Conservation (phyloP, 1,140 invertebrate genomes). For the Pteromalus puparum region DNA sequence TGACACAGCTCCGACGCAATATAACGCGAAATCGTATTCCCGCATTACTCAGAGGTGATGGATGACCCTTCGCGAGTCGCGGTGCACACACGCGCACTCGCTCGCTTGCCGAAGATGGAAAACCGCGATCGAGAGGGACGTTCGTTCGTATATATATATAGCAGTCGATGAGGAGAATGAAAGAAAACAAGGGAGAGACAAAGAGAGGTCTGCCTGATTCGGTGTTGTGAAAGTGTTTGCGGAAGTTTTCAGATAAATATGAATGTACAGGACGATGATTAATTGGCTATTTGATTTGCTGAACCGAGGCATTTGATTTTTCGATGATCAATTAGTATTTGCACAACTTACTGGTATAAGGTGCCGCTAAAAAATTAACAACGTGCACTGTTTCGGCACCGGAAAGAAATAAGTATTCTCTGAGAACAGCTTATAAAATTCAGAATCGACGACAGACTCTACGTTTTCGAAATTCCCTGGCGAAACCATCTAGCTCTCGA, state of each 20-base stretch:
- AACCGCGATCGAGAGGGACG: slow-evolving; percentile 22
- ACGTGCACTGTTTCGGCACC: no score
- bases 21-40: slow-evolving; percentile 67
- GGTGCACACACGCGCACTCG: not conserved
- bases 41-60: slow-evolving; percentile 70
- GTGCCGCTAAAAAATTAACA: no score
- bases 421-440: no score
- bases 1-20: slow-evolving; percentile 22
- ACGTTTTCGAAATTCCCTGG: not conserved
- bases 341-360: no score
- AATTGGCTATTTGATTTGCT: no score
- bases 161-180: not conserved
- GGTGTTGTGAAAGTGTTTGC: slow-evolving; percentile 3
- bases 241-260: slow-evolving; percentile 25
- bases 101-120: slow-evolving; percentile 27
- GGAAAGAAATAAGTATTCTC: no score
- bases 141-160: not conserved
- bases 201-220: not conserved
- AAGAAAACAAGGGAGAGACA: not conserved
- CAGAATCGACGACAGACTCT: no score
- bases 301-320: no score
- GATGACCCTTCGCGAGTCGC: slow-evolving; percentile 59
- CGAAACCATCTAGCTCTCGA: not conserved
- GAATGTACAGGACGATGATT: slow-evolving; percentile 46
- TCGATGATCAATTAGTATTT: no score